Evolutionary conservation across 1,140 invertebrate genomes (phyloP).

Genomic region (Dinothrombium tinctorium): DNA sequence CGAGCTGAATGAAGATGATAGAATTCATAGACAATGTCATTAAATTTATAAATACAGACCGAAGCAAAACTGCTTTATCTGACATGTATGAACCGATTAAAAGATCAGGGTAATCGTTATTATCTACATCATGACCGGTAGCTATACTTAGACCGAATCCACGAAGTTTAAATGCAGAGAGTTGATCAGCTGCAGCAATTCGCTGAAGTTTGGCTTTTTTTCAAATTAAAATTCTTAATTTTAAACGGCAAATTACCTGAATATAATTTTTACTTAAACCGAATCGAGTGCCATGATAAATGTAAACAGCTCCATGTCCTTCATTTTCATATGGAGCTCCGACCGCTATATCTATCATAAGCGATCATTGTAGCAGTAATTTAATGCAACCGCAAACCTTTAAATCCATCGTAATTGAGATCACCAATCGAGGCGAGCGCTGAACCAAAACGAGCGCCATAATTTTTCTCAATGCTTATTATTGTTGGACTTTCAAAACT

Average conservation of each 20-base stretch:
- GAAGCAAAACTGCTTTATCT: conserved; percentile 3
- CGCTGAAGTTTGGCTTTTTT: conserved; percentile 9
- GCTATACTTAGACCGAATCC: conserved; percentile 9
- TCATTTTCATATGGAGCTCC: conserved; percentile 26
- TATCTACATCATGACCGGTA: conserved; percentile 4
- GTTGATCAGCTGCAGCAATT: background rate
- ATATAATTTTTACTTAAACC: conserved; percentile 46
- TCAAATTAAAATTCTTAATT: background rate
- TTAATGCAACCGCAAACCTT: conserved; percentile 17
- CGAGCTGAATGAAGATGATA: background rate
- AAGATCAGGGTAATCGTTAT: conserved; percentile 8
- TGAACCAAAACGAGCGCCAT: conserved; percentile 23
- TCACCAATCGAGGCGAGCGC: conserved; percentile 23
- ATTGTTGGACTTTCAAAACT: background rate
- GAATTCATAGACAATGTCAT: background rate
- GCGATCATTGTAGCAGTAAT: background rate
- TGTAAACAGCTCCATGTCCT: conserved; percentile 26
- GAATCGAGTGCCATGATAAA: conserved; percentile 24
- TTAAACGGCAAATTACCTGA: conserved; percentile 29
- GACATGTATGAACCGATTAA: conserved; percentile 9
- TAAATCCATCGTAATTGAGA: conserved; percentile 25
- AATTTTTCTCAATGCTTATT: conserved; percentile 9
- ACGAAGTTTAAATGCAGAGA: background rate
- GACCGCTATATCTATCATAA: conserved; percentile 23
- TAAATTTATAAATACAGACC: background rate